Conservation (phyloP, 2,888 invertebrate species). For the Andrena fulva region DNA sequence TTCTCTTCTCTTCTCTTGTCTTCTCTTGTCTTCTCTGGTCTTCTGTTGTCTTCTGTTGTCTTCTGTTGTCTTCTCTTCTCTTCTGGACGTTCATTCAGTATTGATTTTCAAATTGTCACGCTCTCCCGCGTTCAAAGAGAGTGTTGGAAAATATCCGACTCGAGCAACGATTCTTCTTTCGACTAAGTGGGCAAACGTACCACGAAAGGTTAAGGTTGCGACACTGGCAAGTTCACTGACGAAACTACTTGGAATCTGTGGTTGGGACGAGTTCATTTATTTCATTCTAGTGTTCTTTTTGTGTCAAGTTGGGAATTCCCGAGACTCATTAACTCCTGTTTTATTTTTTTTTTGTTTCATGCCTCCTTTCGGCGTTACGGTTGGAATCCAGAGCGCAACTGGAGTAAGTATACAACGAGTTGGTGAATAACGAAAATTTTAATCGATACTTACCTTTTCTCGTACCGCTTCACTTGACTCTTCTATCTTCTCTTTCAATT, state of each 20-base stretch:
- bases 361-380: constrained; percentile 80
- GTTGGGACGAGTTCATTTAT: neutral
- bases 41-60: neutral
- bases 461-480: constrained; percentile 60
- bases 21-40: neutral
- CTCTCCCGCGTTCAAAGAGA: neutral
- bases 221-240: neutral
- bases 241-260: neutral
- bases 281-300: neutral
- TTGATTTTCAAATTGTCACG: neutral
- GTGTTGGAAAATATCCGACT: neutral
- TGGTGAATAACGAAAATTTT: constrained; percentile 40
- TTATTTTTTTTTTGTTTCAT: constrained; percentile 85
- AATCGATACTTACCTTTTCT: constrained; percentile 38
- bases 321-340: constrained; percentile 58
- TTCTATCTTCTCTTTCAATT: constrained; percentile 69
- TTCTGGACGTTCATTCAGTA: constrained; percentile 33
- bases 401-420: constrained; percentile 82
- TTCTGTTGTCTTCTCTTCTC: neutral
- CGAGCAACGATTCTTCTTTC: constrained; percentile 8
- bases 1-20: neutral
- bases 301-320: neutral
- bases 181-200: neutral
- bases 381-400: constrained; percentile 83
- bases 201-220: constrained; percentile 21